A percentile compares a stretch with the other conserved stretches of the same genome.
phyloP scores from a whole-genome alignment of 2,797 vertebrate species.

The Onychomys leucogaster region DNA sequence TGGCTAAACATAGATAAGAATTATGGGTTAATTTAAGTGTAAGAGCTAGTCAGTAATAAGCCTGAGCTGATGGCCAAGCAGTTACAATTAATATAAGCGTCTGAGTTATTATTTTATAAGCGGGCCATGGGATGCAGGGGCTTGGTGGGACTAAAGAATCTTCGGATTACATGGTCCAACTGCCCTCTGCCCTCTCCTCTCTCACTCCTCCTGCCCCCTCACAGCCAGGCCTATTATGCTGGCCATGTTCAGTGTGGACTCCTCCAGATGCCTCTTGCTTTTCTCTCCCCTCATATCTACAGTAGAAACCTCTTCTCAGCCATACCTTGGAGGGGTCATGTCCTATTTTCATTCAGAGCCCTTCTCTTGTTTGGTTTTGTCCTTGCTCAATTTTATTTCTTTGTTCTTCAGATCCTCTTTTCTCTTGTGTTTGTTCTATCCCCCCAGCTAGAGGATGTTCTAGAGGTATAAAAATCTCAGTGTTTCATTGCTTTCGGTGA shows the following conservation, averaged over 20 bases:
- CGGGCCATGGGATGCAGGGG: too few relatives aligned
- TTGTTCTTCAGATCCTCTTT: conserved; percentile 32
- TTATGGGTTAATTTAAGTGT: too few relatives aligned
- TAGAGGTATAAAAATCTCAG: neutral
- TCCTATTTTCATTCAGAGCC: neutral
- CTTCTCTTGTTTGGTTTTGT: conserved; percentile 15
- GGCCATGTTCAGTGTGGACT: neutral
- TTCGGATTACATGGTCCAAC: too few relatives aligned
- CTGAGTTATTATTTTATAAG: too few relatives aligned
- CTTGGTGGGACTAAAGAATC: too few relatives aligned
- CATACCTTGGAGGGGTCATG: neutral
- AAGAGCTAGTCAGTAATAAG: too few relatives aligned
- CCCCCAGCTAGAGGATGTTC: neutral
- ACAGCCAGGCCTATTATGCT: neutral
- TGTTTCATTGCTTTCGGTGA: neutral
- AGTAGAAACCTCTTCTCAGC: neutral
- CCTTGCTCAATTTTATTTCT: neutral
- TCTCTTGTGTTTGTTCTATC: neutral
- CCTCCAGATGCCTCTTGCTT: neutral
- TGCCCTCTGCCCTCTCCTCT: neutral
- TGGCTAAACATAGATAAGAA: too few relatives aligned
- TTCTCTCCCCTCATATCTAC: neutral
- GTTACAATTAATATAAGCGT: too few relatives aligned
- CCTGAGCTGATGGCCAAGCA: too few relatives aligned
- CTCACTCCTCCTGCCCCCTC: neutral